Evolutionary conservation across 2,888 invertebrate species (phyloP), one percentile per base, ranked within the genome.

Genomic region (Cantharis flavilabris): DNA sequence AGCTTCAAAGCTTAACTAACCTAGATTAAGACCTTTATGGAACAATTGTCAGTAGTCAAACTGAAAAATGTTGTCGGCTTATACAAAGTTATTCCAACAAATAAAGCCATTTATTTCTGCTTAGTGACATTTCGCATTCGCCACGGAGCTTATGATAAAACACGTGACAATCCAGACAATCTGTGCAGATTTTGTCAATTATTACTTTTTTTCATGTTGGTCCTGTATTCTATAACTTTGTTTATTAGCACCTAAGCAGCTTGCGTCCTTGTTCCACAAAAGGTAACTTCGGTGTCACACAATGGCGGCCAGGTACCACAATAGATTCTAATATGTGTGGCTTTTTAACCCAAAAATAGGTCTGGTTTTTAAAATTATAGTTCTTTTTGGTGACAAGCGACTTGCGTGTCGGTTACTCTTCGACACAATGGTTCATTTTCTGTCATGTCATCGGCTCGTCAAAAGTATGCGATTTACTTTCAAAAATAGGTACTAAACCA

Each of bases 61-160:
- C 70, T 76, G 76, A 78, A 78, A 78, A 77, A 80, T 77, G 80
- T 78, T 80, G 80, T 81, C 83, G 82, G 83, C 81, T 74, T 75
- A 76, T 77, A 76, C 81, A 82, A 82, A 82, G 80, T 76, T 67
- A 33, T 72, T 70, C 70, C 71, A 84, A 83, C 86, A 87, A 88
- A 88, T 86, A 87, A 86, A 86, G 86, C 86, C 88, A 88, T 88
- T 88, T 88, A 88, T 88, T 88, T 88, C 86, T 84, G 84, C 84
- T 85, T 87, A 87, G 88, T 88, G 88, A 88, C 88, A 86, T 87
- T 86, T 86, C 84, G 84, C 86, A 88, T 88, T 88, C 86, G 88
- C 84, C 86, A 88, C 86, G 87, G 86, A 85, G 88, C 87, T 88
- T 88, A 87, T 84, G 81, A 80, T 80, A 80, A 83, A 84, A 83